Conservation (phyloP, 2,888 invertebrate genomes). For the Lottia scabra region DNA sequence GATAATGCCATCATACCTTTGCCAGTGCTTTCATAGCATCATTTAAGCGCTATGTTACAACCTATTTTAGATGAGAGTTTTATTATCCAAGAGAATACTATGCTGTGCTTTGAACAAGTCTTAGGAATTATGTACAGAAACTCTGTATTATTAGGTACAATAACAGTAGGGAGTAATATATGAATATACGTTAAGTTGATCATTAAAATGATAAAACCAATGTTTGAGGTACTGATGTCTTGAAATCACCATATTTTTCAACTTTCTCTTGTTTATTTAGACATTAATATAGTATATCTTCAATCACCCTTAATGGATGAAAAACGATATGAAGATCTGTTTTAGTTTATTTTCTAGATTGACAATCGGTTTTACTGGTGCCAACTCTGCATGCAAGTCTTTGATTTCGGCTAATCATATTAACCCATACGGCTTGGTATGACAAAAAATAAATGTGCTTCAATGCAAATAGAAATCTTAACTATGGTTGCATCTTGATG, state of each 20-base stretch:
- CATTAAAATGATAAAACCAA: background rate
- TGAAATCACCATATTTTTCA: no score
- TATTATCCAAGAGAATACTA: no score
- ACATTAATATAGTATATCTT: background rate
- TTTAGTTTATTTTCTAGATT: background rate
- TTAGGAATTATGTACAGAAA: background rate
- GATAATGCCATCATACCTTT: no score
- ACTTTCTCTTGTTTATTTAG: background rate
- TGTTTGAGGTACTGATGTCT: background rate
- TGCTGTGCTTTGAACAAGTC: no score
- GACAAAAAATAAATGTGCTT: no score
- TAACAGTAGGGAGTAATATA: background rate
- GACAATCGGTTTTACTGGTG: slow-evolving; percentile 1
- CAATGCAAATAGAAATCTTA: no score
- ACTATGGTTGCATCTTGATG: no score
- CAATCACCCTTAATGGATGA: background rate
- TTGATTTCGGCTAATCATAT: background rate
- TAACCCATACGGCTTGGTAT: no score
- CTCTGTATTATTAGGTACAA: background rate
- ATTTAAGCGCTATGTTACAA: no score
- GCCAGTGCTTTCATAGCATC: no score
- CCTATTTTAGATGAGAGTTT: no score
- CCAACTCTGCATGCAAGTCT: background rate
- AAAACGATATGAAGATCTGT: background rate
- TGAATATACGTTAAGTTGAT: background rate